Conservation (phyloP, 2,113 vertebrate species). For the Scophthalmus maximus region DNA sequence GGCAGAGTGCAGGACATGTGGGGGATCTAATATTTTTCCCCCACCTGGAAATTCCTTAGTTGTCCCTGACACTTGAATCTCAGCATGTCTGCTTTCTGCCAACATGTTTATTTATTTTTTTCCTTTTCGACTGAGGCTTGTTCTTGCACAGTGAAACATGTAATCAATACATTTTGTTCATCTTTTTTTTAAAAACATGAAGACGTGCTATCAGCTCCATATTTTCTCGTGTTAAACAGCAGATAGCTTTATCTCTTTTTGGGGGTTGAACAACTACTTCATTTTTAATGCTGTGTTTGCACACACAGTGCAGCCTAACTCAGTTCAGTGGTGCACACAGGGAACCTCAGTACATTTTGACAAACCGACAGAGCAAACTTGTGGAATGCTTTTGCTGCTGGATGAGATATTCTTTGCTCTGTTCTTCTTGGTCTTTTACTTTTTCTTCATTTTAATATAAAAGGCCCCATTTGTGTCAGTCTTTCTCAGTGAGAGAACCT, state of each 20-base stretch:
- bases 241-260: neutral
- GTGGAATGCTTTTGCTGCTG: neutral
- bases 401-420: neutral
- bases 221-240: neutral
- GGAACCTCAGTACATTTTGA: slow-evolving; percentile 10
- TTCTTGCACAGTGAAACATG: neutral
- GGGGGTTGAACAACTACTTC: no score
- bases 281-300: neutral
- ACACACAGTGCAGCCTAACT: no score
- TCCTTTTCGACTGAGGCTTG: neutral
- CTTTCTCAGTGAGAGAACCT: no score
- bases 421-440: neutral
- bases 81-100: no score
- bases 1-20: neutral
- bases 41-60: neutral
- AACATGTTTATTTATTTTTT: neutral
- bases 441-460: neutral
- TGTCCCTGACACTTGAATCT: neutral
- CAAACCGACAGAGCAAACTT: neutral
- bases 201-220: neutral
- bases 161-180: neutral
- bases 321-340: neutral
- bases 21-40: neutral
- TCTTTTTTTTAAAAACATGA: neutral
- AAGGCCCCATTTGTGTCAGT: neutral